Evolutionary conservation across 1,140 invertebrate species (phyloP), one percentile per base, ranked within the genome.

Genomic region (Brachionus sp.): DNA sequence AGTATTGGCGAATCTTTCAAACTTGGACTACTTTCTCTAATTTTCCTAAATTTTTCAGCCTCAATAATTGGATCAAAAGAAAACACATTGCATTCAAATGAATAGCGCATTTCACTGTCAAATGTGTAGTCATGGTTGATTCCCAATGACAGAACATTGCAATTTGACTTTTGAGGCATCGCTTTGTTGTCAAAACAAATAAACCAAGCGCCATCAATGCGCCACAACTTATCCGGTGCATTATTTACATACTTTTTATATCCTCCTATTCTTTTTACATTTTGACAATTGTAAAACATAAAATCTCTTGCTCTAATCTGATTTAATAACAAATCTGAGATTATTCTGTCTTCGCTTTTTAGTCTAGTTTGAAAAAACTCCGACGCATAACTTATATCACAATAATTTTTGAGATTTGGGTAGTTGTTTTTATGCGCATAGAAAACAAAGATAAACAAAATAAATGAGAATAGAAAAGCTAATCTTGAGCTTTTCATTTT

Each of bases 21-120:
- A 35, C 19, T 53, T n/a, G 75, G 42, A 53, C 25, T 37, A 19
- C 29, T 53, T 23, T 53, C 9, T 78, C 75, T 29, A n/a, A 78
- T 62, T 25, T 37, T 23, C 16, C 4, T 57, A 10, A 78, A 78
- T 33, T 33, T 50, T n/a, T 19, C 75, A 37, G 23, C 46, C 35
- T 78, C 75, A 12, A 78, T 42, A 62, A 78, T 50, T 2, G 75
- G 75, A 78, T 78, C 75, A 37, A 78, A 78, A 0, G 75, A 78
- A 33, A 25, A 37, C 10, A 78, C 39, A 35, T 16, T 78, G 37
- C 75, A 78, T 35, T 37, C 75, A 62, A 50, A 78, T 2, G 25
- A 53, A 57, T 19, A n/a, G 29, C 33, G 42, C 75, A 78, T 78
- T 62, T 53, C 44, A 4, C 53, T 13, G 37, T 78, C 75, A 37